A percentile compares a stretch with the other conserved stretches of the same genome.
These are phyloP conservation scores for Sciurus niger DNA, from an alignment of 2,113 vertebrate genomes.

Conservation along the genomic window DNA sequence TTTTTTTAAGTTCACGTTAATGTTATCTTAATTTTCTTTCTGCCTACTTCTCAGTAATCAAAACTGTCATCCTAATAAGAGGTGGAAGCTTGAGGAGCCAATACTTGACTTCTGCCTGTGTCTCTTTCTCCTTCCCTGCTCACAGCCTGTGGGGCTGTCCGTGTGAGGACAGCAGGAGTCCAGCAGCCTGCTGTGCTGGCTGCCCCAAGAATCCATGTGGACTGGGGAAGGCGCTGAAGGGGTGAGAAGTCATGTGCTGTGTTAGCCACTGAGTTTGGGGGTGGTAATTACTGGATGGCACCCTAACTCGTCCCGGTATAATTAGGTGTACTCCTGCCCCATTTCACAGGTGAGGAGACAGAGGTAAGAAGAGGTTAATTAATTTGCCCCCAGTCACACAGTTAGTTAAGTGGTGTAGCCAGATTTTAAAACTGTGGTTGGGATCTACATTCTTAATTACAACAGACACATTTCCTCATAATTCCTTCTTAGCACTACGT, in stretches of 20 bases:
- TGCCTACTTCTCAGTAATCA: neutral
- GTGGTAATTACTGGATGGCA: neutral
- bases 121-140: neutral
- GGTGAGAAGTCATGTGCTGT: neutral
- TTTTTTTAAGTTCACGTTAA: conserved; percentile 19
- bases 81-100: neutral
- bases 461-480: neutral
- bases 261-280: neutral
- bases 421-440: neutral
- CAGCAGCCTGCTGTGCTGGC: neutral
- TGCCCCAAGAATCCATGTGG: neutral
- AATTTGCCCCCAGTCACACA: neutral
- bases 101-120: neutral
- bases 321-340: neutral
- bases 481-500: neutral
- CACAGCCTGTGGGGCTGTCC: neutral
- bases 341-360: neutral
- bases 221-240: neutral
- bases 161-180: neutral
- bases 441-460: neutral
- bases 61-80: neutral
- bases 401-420: neutral
- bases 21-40: conserved; percentile 1
- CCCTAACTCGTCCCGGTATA: neutral
- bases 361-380: neutral